Conservation (phyloP, 2,113 vertebrate species). For the Synchiropus splendidus region DNA sequence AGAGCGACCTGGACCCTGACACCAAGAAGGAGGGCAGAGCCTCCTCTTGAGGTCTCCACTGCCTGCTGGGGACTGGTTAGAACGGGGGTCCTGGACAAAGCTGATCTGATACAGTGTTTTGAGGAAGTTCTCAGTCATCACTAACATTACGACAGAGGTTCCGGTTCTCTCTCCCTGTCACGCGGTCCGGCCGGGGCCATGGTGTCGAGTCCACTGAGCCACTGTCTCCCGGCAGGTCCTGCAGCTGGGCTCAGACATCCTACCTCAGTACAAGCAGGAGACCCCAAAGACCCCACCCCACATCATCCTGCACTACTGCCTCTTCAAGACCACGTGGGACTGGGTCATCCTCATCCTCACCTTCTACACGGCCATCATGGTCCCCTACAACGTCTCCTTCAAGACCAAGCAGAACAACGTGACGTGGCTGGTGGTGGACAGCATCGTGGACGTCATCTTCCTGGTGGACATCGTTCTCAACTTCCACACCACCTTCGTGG, state of each 20-base stretch:
- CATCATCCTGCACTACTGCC: constrained; percentile 98
- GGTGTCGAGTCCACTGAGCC: no score
- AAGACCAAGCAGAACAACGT: constrained; percentile 99
- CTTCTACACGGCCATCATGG: constrained; percentile 98
- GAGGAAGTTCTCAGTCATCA: constrained; percentile 1
- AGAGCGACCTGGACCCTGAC: no score
- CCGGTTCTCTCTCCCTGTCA: no score
- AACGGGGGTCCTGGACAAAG: no score
- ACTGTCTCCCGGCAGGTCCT: constrained; percentile 74
- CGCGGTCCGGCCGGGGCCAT: no score
- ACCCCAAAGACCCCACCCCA: constrained; percentile 97
- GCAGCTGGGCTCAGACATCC: constrained; percentile 94
- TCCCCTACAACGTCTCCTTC: constrained; percentile 98
- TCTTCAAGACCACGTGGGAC: constrained; percentile 99
- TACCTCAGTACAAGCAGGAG: constrained; percentile 98
- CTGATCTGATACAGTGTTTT: no score
- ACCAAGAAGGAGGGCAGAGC: no score
- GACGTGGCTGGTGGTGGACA: constrained; percentile 95
- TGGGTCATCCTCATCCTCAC: constrained; percentile 99
- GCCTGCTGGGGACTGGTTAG: no score
- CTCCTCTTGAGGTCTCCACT: no score
- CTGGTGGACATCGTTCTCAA: constrained; percentile 97
- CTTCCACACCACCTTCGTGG: constrained; percentile 97
- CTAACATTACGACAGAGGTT: no score
- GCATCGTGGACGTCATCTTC: constrained; percentile 98